Evolutionary conservation across 2,797 vertebrate species (phyloP), one percentile per base, ranked within the genome.

Genomic region (Sarcoramphus papa): DNA sequence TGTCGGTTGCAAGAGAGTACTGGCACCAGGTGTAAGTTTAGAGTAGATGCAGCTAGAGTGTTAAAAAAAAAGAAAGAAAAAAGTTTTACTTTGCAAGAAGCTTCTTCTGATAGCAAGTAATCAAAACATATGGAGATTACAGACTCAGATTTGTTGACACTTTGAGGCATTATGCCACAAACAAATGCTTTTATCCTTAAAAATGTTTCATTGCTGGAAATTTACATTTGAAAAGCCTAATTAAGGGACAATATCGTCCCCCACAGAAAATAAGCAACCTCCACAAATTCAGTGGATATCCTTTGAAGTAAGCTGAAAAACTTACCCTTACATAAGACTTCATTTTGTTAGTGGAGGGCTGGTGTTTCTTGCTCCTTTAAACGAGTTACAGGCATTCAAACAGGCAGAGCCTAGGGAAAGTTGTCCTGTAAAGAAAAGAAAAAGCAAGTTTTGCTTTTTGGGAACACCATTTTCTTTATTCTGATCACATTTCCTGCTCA

Each of bases 141-240:
- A 83, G 74, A 62, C 72, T 93, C 91, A 84, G 89, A 96, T 97
- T 96, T 97, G 91, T 97, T 94, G 92, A 95, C 86, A 96, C 88
- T 97, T 94, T 67, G 84, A 97, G 92, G 88, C 86, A 95, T 93
- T 90, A 92, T 78, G 84, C 72, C 93, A 96, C 91, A 95, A 93
- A 95, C 84, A 83, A 77, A 91, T 3, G 17, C 82, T 96, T 95
- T 93, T 92, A 95, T 95, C 94, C 86, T 85, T 77, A 97, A 93
- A 94, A 94, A 96, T 84, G 79, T 88, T 95, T 93, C 69, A 59
- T 57, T 95, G 87, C 82, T 59, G 47, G 21, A 47, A 91, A 92
- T 93, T 97, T 93, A 92, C 95, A 93, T 96, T 92, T 96, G 94
- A 97, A 97, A 94, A 95, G 63, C 79, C 93, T 92, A 97, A 97